Evolutionary conservation across 2,888 invertebrate genomes (phyloP).

Genomic region (Drosophila demipolita): DNA sequence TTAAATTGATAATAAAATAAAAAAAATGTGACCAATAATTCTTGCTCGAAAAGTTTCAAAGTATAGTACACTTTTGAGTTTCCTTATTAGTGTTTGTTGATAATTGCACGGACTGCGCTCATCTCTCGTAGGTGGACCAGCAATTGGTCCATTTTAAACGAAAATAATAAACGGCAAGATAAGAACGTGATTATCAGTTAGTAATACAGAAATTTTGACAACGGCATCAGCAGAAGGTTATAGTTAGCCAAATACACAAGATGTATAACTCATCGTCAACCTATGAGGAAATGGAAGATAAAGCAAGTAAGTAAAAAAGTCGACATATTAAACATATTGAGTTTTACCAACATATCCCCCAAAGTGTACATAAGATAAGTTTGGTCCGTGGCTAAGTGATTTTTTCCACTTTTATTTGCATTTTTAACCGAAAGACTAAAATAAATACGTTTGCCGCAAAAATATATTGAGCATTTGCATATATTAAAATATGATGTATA

Average conservation of each 20-base stretch:
- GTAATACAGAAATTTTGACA: too few species aligned
- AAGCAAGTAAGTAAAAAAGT: neutral
- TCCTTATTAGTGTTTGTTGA: neutral
- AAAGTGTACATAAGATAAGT: neutral
- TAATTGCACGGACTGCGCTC: slow-evolving; percentile 13
- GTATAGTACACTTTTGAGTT: neutral
- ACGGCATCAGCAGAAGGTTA: neutral
- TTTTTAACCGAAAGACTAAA: neutral
- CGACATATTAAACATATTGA: neutral
- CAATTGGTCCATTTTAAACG: slow-evolving; percentile 16
- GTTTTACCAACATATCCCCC: neutral
- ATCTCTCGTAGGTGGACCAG: slow-evolving; percentile 19
- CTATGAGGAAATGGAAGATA: accelerated
- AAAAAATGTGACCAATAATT: neutral
- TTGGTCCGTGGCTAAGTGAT: neutral
- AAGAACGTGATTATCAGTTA: neutral
- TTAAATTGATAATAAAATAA: neutral
- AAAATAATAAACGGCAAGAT: neutral
- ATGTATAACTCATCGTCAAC: neutral
- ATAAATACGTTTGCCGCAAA: neutral
- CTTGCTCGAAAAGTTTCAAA: too few species aligned
- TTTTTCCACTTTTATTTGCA: neutral
- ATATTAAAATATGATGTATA: neutral
- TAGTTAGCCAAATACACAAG: neutral
- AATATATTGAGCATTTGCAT: too few species aligned